phyloP scores from a whole-genome alignment of 2,113 vertebrate species.

The rabbit (Oryctolagus cuniculus) region mOryCun1.1 NC_091438.1:28092501-28093000 shows the following conservation, averaged over 20 bases:
- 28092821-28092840: neutral
- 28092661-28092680: too few relatives aligned
- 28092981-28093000: neutral
- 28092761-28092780: slow-evolving; percentile 1
- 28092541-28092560: too few relatives aligned
- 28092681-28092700: too few relatives aligned
- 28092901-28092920: neutral
- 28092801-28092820: neutral
- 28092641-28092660: too few relatives aligned
- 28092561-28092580: too few relatives aligned
- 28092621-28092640: too few relatives aligned
- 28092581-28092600: too few relatives aligned
- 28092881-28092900: neutral
- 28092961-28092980: slow-evolving; percentile 1
- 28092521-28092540: too few relatives aligned
- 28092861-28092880: slow-evolving; percentile 12
- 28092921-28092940: slow-evolving; percentile 28
- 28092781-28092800: slow-evolving; percentile 28
- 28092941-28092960: neutral
- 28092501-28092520: too few relatives aligned
- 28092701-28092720: too few relatives aligned
- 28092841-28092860: slow-evolving; percentile 1
- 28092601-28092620: too few relatives aligned
- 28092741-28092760: neutral
- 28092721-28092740: too few relatives aligned